phyloP scores from a whole-genome alignment of 2,113 vertebrate species.

The Acanthisitta chloris region DNA sequence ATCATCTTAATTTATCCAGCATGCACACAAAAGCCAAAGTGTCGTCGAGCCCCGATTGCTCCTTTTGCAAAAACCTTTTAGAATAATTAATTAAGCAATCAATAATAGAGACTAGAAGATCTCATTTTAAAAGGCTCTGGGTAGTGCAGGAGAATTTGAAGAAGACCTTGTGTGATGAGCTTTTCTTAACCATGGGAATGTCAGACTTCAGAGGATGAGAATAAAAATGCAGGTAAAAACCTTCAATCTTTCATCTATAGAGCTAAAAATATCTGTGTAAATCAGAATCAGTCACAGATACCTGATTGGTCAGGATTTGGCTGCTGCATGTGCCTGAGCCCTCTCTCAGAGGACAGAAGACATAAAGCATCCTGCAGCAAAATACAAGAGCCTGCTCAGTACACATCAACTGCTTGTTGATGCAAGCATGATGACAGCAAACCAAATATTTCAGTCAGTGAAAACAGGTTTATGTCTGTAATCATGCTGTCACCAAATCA shows the following conservation, averaged over 20 bases:
- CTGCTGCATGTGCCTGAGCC: not conserved
- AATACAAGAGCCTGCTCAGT: not conserved
- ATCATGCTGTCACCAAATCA: not conserved
- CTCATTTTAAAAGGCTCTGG: not conserved
- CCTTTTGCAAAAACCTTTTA: not conserved
- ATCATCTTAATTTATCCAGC: not conserved
- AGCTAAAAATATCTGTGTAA: not conserved
- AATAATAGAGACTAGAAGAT: not conserved
- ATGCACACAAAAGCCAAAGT: not conserved
- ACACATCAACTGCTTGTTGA: not conserved
- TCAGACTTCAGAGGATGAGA: not conserved
- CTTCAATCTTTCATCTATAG: not conserved
- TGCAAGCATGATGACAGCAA: constrained; percentile 13
- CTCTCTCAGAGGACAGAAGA: not conserved
- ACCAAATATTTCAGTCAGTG: not conserved
- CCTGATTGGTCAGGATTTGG: not conserved
- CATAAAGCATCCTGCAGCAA: constrained; percentile 8
- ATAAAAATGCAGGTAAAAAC: not conserved
- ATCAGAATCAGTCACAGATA: not conserved
- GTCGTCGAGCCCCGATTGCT: not conserved
- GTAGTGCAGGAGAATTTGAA: not conserved
- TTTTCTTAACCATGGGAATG: not conserved
- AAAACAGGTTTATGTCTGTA: not conserved
- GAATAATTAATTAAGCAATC: not conserved
- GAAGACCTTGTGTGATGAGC: not conserved